Percentiles rank a stretch among this genome's conserved stretches.
Evolutionary conservation across 1,140 invertebrate genomes (phyloP).

Genomic region (Thrips palmi): DNA sequence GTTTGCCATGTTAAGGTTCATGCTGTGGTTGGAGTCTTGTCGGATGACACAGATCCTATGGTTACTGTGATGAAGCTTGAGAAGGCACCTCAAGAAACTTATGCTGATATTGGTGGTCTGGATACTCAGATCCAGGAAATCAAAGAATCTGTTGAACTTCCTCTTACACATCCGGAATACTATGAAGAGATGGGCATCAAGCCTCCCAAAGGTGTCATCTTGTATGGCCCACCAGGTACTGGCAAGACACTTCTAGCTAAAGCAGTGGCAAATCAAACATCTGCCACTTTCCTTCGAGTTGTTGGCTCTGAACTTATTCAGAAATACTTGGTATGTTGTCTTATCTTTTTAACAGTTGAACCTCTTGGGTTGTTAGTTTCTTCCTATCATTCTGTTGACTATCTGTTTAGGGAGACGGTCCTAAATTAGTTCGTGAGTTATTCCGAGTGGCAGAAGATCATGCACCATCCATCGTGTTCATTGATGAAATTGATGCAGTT

Average conservation of each 20-base stretch:
- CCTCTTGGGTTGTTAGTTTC: no score
- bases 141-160: slow-evolving; percentile 97
- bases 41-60: slow-evolving; percentile 99
- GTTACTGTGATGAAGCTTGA: slow-evolving; percentile 99
- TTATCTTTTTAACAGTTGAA: no score
- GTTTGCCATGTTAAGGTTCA: slow-evolving; percentile 38
- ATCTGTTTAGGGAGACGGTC: slow-evolving; percentile 90
- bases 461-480: slow-evolving; percentile 98
- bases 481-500: slow-evolving; percentile 99
- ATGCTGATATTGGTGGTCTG: slow-evolving; percentile 91
- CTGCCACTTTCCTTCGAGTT: slow-evolving; percentile 94
- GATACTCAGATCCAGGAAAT: slow-evolving; percentile 99
- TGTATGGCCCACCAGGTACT: slow-evolving; percentile 96
- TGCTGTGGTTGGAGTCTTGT: slow-evolving; percentile 94
- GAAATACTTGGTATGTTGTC: slow-evolving; percentile 70
- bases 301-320: slow-evolving; percentile 99
- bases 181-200: slow-evolving; percentile 99
- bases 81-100: slow-evolving; percentile 99
- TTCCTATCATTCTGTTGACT: no score
- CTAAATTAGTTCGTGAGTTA: slow-evolving; percentile 92
- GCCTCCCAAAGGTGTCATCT: slow-evolving; percentile 96
- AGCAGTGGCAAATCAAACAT: slow-evolving; percentile 99
- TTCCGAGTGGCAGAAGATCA: slow-evolving; percentile 98
- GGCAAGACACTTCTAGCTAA: slow-evolving; percentile 97
- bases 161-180: slow-evolving; percentile 97